Conservation (phyloP, 2,797 vertebrate genomes). For the Microctenopoma steveboyesi region DNA sequence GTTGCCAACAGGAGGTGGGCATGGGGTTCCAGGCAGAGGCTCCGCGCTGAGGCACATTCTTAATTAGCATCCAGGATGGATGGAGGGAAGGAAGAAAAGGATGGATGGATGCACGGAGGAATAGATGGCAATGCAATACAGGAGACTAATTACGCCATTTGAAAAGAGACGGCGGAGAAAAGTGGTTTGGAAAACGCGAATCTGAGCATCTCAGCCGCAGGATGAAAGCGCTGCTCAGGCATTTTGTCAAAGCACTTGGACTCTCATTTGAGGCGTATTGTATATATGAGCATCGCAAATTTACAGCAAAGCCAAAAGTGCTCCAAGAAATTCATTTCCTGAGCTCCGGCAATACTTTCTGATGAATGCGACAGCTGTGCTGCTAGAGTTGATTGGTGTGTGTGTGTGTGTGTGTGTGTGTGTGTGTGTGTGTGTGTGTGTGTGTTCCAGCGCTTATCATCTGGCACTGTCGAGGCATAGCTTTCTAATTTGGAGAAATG, state of each 20-base stretch:
- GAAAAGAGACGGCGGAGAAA: slow-evolving; percentile 46
- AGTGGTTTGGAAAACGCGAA: slow-evolving; percentile 43
- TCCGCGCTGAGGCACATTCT: slow-evolving; percentile 56
- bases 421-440: slow-evolving; percentile 35
- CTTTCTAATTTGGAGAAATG: slow-evolving; percentile 72
- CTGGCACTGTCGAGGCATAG: slow-evolving; percentile 62
- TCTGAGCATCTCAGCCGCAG: slow-evolving; percentile 53
- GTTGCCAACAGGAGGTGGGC: slow-evolving; percentile 85
- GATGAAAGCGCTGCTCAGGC: slow-evolving; percentile 55
- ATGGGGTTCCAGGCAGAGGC: slow-evolving; percentile 50
- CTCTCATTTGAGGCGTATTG: slow-evolving; percentile 64
- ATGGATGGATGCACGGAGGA: slow-evolving; percentile 46
- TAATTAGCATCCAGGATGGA: slow-evolving; percentile 69
- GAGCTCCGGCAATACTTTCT: slow-evolving; percentile 64
- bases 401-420: slow-evolving; percentile 22
- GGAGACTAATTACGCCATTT: slow-evolving; percentile 71
- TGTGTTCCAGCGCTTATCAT: slow-evolving; percentile 51
- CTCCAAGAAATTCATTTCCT: slow-evolving; percentile 75
- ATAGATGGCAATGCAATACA: slow-evolving; percentile 48
- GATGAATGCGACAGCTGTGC: slow-evolving; percentile 78
- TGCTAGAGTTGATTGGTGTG: slow-evolving; percentile 50
- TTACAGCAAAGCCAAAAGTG: slow-evolving; percentile 59
- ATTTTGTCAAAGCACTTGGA: slow-evolving; percentile 68
- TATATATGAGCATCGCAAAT: slow-evolving; percentile 52
- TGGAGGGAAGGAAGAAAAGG: slow-evolving; percentile 38